Evolutionary conservation across 1,140 invertebrate species (phyloP), one percentile per base, ranked within the genome.

Genomic region (Acromyrmex charruanus): DNA sequence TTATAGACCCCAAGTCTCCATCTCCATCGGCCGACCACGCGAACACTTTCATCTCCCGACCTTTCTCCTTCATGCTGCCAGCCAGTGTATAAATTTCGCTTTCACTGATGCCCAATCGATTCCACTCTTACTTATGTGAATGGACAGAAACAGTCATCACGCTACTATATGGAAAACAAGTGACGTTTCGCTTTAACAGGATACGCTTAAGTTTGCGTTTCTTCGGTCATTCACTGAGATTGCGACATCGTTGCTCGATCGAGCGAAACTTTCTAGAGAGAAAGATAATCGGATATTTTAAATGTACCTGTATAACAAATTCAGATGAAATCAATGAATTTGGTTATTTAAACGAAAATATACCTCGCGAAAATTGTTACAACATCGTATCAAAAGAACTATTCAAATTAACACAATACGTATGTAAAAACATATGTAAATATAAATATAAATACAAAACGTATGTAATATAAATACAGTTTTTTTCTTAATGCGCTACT

Each of bases 21-120:
- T 58, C 58, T 61, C 51, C 44, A 18, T 59, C 6, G 7, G 28
- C 7, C 51, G 39, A 55, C 44, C 16, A 39, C 71, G 53, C 69
- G 71, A 84, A 90, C 59, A 93, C 93, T 93, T 94, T 94, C 93
- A 91, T 92, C 91, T 86, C 72, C 28, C 86, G 90, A 90, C 93
- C 92, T 93, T 93, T 93, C 89, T 91, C 90, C 75, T 85, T 88
- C 72, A 21, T 14, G 66, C 25, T 86, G 44, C 49, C 80, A 53
- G 25, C 12, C 58, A 14, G 31, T 53, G 44, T 16, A 21, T 9
- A 25, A 59, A 89, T 89, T 89, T 89, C 88, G 75, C 87, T 89
- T 89, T 89, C 88, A 69, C 84, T 86, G 35, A 72, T 72, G 72
- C 61, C 53, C 44, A 44, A 14, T 18, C 18, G 14, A 69, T 53